Evolutionary conservation across 1,140 invertebrate species (phyloP).

Genomic region (Drosophila kikkawai): DNA sequence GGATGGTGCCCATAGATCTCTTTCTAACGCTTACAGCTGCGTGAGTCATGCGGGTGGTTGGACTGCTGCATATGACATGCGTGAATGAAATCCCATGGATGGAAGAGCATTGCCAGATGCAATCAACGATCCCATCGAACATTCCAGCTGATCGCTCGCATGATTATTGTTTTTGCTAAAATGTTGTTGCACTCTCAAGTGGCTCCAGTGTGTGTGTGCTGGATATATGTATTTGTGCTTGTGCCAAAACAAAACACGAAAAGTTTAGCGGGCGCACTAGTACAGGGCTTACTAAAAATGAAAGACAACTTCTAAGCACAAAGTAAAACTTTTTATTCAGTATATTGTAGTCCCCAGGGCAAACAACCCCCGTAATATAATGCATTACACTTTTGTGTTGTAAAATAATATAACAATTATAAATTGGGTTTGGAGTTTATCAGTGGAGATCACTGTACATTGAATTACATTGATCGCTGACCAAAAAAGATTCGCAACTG

Average conservation of each 20-base stretch:
- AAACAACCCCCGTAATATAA: background rate
- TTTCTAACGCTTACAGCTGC: constrained; percentile 14
- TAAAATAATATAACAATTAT: background rate
- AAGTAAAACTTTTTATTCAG: background rate
- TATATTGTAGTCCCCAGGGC: background rate
- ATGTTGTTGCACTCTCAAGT: constrained; percentile 40
- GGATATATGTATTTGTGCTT: background rate
- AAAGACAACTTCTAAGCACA: background rate
- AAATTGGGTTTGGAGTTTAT: background rate
- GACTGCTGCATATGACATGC: constrained; percentile 1
- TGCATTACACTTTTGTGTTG: background rate
- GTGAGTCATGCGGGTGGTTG: constrained; percentile 29
- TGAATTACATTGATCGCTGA: constrained; percentile 3
- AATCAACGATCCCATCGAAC: constrained; percentile 30
- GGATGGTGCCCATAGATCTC: background rate
- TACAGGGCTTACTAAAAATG: constrained; percentile 14
- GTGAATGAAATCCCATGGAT: constrained; percentile 41
- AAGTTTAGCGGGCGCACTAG: constrained; percentile 6
- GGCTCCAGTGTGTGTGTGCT: constrained; percentile 5
- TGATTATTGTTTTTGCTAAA: constrained; percentile 27
- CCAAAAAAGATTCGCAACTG: background rate
- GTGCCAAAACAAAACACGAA: constrained; percentile 26
- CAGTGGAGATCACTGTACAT: background rate
- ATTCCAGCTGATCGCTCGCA: constrained; percentile 36
- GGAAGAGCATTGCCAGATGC: constrained; percentile 38